A percentile compares a stretch with the other conserved stretches of the same genome.
These are phyloP conservation scores for Odontesthes bonariensis DNA, from an alignment of 2,113 vertebrate genomes.

Conservation along the genomic window DNA sequence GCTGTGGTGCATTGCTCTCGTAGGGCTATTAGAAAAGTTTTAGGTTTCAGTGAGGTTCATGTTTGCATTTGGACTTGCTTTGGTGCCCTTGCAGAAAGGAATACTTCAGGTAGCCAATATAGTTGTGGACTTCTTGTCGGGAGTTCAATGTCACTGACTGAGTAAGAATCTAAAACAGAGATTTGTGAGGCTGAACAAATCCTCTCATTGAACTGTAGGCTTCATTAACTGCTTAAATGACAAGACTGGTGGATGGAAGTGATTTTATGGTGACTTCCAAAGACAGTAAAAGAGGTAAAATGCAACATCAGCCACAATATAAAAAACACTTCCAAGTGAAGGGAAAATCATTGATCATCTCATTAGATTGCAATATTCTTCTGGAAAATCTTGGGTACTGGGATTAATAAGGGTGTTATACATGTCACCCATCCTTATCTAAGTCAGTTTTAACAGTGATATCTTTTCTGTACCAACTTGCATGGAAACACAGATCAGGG, in stretches of 20 bases:
- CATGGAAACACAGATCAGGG: too few species aligned
- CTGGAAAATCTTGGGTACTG: too few species aligned
- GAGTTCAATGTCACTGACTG: conserved; percentile 34
- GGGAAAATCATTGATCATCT: too few species aligned
- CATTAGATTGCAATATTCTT: too few species aligned
- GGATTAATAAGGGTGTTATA: too few species aligned
- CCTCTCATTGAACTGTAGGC: conserved; percentile 19
- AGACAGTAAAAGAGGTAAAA: conserved; percentile 6
- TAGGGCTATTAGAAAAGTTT: conserved; percentile 27
- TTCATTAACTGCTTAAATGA: conserved; percentile 37
- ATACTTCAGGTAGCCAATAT: conserved; percentile 26
- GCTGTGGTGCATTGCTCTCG: conserved; percentile 8
- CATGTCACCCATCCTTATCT: too few species aligned
- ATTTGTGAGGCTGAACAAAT: conserved; percentile 62
- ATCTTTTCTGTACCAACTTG: too few species aligned
- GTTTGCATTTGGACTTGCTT: conserved; percentile 42
- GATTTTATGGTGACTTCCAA: conserved; percentile 26
- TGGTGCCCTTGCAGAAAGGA: conserved; percentile 31
- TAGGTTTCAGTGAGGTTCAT: conserved; percentile 42
- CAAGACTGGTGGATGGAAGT: background rate
- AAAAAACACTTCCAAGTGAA: too few species aligned
- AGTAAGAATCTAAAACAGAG: conserved; percentile 39
- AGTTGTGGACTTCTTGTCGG: conserved; percentile 41
- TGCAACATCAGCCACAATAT: too few species aligned
- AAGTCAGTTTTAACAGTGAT: too few species aligned